These are phyloP conservation scores for Heliothis subflexa DNA, from an alignment of 1,140 invertebrate species.

Conservation along the genomic window DNA sequence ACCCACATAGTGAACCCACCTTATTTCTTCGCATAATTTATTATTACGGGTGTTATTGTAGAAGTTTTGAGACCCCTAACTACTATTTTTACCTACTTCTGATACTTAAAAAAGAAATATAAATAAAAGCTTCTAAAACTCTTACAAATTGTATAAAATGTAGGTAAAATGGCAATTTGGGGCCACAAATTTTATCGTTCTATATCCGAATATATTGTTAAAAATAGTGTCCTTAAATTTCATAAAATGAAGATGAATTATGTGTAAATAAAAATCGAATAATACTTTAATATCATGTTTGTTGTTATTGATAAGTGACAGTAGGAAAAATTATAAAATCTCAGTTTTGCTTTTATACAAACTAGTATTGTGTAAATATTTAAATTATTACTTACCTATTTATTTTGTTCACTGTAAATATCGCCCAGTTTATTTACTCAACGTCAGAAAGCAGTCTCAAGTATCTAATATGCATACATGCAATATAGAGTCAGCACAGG, in stretches of 20 bases:
- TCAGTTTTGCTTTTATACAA: background rate
- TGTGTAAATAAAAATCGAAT: conserved; percentile 44
- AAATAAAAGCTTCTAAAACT: background rate
- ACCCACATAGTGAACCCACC: conserved; percentile 38
- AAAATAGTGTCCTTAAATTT: conserved; percentile 8
- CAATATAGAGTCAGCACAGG: background rate
- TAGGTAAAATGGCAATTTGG: background rate
- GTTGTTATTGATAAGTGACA: conserved; percentile 14
- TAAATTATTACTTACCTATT: conserved; percentile 11
- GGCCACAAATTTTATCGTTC: conserved; percentile 11
- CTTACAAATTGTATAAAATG: background rate
- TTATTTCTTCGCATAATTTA: conserved; percentile 42
- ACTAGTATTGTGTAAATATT: conserved; percentile 4
- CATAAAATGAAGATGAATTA: conserved; percentile 6
- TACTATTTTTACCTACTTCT: background rate
- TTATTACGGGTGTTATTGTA: conserved; percentile 33
- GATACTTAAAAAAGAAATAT: too few relatives aligned
- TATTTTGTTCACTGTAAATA: background rate
- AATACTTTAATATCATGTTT: conserved; percentile 32
- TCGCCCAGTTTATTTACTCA: background rate
- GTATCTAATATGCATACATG: background rate
- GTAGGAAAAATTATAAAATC: background rate
- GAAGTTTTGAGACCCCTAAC: conserved; percentile 15
- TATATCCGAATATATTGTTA: conserved; percentile 17
- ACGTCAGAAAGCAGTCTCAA: background rate